phyloP scores from a whole-genome alignment of 2,888 invertebrate species.

The Agrotis puta region DNA sequence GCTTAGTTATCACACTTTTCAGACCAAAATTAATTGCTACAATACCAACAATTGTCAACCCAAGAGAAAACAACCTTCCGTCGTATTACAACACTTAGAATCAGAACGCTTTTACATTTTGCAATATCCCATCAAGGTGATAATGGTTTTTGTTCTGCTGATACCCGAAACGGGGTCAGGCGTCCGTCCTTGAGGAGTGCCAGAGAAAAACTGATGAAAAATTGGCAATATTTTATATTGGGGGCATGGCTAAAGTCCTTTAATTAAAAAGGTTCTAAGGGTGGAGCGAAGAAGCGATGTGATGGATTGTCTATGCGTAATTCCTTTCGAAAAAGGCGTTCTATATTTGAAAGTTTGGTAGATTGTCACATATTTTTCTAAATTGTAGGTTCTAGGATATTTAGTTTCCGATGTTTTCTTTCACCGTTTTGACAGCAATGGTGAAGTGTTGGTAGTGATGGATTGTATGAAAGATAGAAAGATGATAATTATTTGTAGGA shows the following conservation, averaged over 20 bases:
- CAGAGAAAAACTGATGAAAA: conserved; percentile 56
- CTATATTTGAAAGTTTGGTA: too few relatives aligned
- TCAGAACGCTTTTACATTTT: conserved; percentile 81
- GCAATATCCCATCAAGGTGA: conserved; percentile 85
- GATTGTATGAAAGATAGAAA: too few relatives aligned
- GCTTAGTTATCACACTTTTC: conserved; percentile 16
- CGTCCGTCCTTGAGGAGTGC: conserved; percentile 70
- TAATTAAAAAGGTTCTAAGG: conserved; percentile 12
- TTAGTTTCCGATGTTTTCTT: too few relatives aligned
- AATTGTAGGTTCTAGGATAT: too few relatives aligned
- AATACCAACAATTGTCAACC: conserved; percentile 67
- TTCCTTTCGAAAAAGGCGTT: too few relatives aligned
- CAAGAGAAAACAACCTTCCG: conserved; percentile 86
- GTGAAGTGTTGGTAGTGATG: too few relatives aligned
- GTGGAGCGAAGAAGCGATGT: too few relatives aligned
- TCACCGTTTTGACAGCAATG: too few relatives aligned
- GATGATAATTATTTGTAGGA: too few relatives aligned
- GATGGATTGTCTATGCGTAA: neutral
- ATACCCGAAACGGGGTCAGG: conserved; percentile 75
- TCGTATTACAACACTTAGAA: conserved; percentile 63
- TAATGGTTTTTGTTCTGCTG: conserved; percentile 74
- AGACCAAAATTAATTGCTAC: conserved; percentile 29
- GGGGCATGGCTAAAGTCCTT: conserved; percentile 32
- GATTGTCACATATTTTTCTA: too few relatives aligned
- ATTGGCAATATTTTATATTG: conserved; percentile 32